A percentile compares a stretch with the other conserved stretches of the same genome.
These are phyloP conservation scores for Neelides folsomi DNA, from an alignment of 2,888 invertebrate species.

Conservation along the genomic window DNA sequence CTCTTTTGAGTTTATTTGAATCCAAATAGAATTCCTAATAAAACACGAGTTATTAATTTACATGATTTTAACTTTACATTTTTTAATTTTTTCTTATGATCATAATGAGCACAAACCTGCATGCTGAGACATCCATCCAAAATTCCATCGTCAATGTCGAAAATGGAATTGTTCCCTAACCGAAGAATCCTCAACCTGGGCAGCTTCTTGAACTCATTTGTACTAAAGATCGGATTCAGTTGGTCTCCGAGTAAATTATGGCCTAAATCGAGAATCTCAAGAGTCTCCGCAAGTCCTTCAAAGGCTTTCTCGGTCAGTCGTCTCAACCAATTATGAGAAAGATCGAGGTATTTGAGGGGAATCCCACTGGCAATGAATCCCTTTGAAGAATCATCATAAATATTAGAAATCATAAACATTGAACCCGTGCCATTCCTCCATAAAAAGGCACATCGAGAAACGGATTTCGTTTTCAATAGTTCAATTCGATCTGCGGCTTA, in stretches of 20 bases:
- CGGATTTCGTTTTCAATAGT: not conserved
- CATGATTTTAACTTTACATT: too few species aligned
- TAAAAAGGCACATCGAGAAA: not conserved
- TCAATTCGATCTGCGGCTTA: slow-evolving; percentile 35
- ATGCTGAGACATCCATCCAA: slow-evolving; percentile 67
- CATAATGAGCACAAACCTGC: slow-evolving; percentile 50
- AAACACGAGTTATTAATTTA: not conserved
- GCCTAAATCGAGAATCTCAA: slow-evolving; percentile 57
- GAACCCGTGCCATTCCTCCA: not conserved
- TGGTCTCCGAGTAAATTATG: slow-evolving; percentile 80
- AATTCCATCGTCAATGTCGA: slow-evolving; percentile 71
- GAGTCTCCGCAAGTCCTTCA: slow-evolving; percentile 37
- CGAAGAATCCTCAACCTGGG: slow-evolving; percentile 59
- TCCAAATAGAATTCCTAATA: slow-evolving; percentile 64
- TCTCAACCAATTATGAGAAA: slow-evolving; percentile 67
- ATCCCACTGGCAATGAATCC: slow-evolving; percentile 55
- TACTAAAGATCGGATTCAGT: slow-evolving; percentile 78
- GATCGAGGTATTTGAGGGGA: slow-evolving; percentile 61
- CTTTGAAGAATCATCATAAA: slow-evolving; percentile 16
- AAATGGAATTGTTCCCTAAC: slow-evolving; percentile 64
- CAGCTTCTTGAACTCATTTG: slow-evolving; percentile 66
- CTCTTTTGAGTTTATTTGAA: slow-evolving; percentile 58
- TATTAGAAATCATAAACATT: not conserved
- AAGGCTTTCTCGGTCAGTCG: slow-evolving; percentile 52
- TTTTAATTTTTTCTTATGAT: too few species aligned